Conservation (phyloP, 2,113 vertebrate genomes). For the Corythornis madagascariensis region DNA sequence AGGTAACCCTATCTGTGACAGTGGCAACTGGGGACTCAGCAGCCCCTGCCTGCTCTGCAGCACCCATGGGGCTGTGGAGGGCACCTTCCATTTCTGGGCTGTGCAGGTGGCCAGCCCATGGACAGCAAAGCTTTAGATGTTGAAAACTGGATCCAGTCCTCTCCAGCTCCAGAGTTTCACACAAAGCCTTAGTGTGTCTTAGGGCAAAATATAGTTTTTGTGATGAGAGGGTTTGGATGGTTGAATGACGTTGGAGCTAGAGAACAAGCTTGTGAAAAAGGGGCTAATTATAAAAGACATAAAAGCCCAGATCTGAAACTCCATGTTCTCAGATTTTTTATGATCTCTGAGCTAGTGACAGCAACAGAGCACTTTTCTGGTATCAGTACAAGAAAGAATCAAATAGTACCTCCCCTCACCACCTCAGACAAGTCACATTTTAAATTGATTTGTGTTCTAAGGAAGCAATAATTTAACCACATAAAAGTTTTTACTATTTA, state of each 20-base stretch:
- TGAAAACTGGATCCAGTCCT: background rate
- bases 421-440: background rate
- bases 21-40: rapidly evolving
- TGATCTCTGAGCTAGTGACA: background rate
- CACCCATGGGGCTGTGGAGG: rapidly evolving
- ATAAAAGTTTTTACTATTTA: background rate
- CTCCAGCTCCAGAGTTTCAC: background rate
- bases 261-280: background rate
- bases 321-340: background rate
- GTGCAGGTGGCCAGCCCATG: rapidly evolving
- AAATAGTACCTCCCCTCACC: background rate
- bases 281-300: background rate
- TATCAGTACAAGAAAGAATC: background rate
- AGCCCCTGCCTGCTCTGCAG: background rate
- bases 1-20: rapidly evolving
- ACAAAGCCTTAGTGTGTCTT: background rate
- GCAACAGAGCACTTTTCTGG: background rate
- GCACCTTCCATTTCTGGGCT: background rate
- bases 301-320: background rate
- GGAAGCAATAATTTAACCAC: background rate
- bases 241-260: background rate
- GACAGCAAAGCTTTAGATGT: rapidly evolving
- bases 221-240: background rate
- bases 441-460: background rate
- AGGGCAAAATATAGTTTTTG: background rate